Evolutionary conservation across 2,113 vertebrate species (phyloP).

Genomic region (Pygathrix nemaeus): DNA sequence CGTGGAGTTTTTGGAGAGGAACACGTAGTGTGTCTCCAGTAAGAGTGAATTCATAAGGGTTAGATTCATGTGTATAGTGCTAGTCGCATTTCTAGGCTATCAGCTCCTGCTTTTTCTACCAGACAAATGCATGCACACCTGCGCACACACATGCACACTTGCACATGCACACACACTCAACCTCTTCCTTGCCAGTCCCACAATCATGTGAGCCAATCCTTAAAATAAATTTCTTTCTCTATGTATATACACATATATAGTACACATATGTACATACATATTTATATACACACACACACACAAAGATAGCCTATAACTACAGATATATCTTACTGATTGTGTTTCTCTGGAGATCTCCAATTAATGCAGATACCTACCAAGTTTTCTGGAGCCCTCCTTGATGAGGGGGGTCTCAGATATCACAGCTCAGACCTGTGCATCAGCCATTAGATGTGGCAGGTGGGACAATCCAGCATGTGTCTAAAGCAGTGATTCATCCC

Average conservation of each 20-base stretch:
- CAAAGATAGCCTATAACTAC: not conserved
- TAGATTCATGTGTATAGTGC: not conserved
- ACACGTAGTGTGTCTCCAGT: not conserved
- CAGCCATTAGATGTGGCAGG: not conserved
- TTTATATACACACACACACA: not conserved
- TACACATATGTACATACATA: too few species aligned
- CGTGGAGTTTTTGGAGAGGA: not conserved
- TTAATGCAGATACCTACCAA: not conserved
- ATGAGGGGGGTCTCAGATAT: not conserved
- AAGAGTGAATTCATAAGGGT: not conserved
- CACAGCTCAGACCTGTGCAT: not conserved
- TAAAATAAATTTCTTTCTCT: not conserved
- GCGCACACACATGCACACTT: not conserved
- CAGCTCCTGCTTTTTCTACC: not conserved
- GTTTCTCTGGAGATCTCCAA: not conserved
- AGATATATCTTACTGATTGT: not conserved
- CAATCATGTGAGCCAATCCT: not conserved
- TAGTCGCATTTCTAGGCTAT: not conserved
- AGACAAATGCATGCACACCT: accelerated
- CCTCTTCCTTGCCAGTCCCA: not conserved
- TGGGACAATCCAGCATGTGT: accelerated
- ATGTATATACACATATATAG: too few species aligned
- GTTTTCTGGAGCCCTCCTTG: not conserved
- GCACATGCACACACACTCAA: not conserved
- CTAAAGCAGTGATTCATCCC: not conserved